These are phyloP conservation scores for Blastobasis lacticolella DNA, from an alignment of 2,888 invertebrate species.

Conservation along the genomic window DNA sequence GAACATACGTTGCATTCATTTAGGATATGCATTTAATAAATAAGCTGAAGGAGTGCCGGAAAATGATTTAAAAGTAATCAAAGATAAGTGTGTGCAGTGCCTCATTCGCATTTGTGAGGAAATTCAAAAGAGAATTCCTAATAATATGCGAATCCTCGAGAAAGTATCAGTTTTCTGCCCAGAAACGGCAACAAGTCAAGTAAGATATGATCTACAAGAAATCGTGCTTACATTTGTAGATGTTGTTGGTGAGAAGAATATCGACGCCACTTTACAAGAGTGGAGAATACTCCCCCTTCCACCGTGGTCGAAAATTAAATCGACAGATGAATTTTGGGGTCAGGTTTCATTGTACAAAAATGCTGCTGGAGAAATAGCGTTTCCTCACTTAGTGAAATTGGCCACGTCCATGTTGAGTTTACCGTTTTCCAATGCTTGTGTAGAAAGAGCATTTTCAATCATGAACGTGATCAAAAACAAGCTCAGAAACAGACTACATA, in stretches of 20 bases:
- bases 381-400: constrained; percentile 10
- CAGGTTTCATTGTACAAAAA: constrained; percentile 8
- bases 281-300: neutral
- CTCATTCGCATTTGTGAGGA: constrained; percentile 1
- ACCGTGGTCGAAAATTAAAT: neutral
- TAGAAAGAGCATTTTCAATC: no score
- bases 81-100: neutral
- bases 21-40: constrained; percentile 10
- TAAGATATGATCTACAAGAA: neutral
- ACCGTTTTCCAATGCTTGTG: neutral
- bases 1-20: constrained; percentile 1
- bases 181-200: constrained; percentile 4
- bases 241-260: neutral
- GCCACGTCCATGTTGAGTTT: neutral
- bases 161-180: constrained; percentile 11
- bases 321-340: neutral
- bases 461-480: neutral
- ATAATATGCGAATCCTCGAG: constrained; percentile 19
- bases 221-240: neutral
- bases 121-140: constrained; percentile 18
- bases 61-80: neutral
- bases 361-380: constrained; percentile 15
- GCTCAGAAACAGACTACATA: neutral
- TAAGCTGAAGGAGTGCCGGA: neutral
- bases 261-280: neutral